Conservation (phyloP, 2,888 invertebrate species). For the Clivina fossor region DNA sequence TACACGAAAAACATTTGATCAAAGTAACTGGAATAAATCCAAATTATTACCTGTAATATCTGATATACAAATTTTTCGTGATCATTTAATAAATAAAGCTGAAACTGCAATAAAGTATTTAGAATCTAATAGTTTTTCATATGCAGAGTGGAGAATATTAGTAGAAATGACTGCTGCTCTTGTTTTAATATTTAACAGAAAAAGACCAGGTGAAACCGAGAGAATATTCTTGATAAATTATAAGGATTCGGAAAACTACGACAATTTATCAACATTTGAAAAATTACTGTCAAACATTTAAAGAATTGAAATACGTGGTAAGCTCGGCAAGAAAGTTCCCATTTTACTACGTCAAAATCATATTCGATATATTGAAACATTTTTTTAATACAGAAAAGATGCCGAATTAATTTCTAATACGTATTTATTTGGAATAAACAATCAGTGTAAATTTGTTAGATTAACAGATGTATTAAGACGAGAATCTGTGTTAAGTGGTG, state of each 20-base stretch:
- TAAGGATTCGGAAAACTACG: not conserved
- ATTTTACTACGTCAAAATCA: not conserved
- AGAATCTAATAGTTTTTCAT: not conserved
- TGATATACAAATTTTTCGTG: conserved; percentile 3
- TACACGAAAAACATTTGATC: not conserved
- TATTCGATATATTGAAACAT: conserved; percentile 8
- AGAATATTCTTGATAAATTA: conserved; percentile 1
- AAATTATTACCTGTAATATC: conserved; percentile 1
- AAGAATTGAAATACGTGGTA: conserved; percentile 3
- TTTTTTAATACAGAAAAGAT: not conserved
- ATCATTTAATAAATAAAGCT: not conserved
- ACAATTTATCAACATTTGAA: not conserved
- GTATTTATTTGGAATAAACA: conserved; percentile 2
- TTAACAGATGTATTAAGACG: not conserved
- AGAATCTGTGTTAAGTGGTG: not conserved
- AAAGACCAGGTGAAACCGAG: not conserved
- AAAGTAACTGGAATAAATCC: conserved; percentile 1
- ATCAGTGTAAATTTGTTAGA: not conserved
- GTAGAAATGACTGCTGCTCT: conserved; percentile 1
- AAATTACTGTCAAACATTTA: conserved; percentile 1
- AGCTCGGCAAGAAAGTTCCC: not conserved
- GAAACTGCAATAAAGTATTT: not conserved
- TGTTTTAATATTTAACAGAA: conserved; percentile 8
- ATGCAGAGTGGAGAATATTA: not conserved
- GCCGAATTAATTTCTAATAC: not conserved